These are phyloP conservation scores for Zosterops japonicus DNA, from an alignment of 2,113 vertebrate genomes.

Conservation along the genomic window DNA sequence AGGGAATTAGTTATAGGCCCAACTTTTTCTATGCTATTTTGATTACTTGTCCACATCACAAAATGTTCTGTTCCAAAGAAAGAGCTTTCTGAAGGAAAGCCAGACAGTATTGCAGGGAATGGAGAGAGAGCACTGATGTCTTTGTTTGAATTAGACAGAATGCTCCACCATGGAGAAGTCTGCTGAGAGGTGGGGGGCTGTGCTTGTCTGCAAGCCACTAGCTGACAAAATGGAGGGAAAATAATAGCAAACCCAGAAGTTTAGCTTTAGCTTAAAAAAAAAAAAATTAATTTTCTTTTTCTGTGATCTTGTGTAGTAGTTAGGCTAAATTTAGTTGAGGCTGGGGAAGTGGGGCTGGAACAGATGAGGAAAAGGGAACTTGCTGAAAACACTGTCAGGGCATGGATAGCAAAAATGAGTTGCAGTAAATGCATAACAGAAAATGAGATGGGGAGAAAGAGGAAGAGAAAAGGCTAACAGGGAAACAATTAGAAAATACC, in stretches of 20 bases:
- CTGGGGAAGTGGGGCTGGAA: not conserved
- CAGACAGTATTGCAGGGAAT: not conserved
- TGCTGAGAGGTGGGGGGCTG: not conserved
- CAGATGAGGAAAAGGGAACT: slow-evolving; percentile 8
- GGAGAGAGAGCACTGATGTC: not conserved
- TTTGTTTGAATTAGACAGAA: not conserved
- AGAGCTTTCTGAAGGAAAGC: not conserved
- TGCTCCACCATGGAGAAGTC: not conserved
- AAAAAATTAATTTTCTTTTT: not conserved
- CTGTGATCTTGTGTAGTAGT: not conserved
- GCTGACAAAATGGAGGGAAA: not conserved
- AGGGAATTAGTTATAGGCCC: not conserved
- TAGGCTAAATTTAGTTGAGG: slow-evolving; percentile 23
- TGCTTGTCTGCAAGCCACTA: not conserved
- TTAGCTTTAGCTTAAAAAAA: not conserved
- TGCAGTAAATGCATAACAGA: slow-evolving; percentile 10
- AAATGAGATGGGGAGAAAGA: slow-evolving; percentile 4
- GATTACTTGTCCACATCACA: not conserved
- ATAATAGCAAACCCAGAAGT: not conserved
- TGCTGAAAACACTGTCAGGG: slow-evolving; percentile 22
- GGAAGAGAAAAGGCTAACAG: not conserved
- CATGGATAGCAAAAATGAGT: not conserved
- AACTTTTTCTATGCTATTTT: not conserved
- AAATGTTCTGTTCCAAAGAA: not conserved
- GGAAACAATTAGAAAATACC: slow-evolving; percentile 37